phyloP scores from a whole-genome alignment of 2,797 vertebrate species.

The Merluccius polli region DNA sequence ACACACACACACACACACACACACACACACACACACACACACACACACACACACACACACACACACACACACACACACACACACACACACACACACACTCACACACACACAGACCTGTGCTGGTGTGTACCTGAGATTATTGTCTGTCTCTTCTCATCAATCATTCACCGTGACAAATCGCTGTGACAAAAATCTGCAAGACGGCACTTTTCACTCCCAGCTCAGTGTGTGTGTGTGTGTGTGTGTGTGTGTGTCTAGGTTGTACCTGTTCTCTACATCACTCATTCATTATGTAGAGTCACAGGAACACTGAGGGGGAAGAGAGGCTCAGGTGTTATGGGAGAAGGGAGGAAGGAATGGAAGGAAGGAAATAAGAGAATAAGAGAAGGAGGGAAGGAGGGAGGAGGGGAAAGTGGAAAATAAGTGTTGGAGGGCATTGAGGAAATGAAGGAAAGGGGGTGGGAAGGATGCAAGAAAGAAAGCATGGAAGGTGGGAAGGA shows the following conservation, averaged over 20 bases:
- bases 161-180: constrained; percentile 68
- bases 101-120: constrained; percentile 5
- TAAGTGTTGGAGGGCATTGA: not conserved
- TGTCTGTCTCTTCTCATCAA: constrained; percentile 58
- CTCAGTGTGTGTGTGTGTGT: constrained; percentile 38
- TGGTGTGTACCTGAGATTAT: constrained; percentile 50
- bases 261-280: constrained; percentile 45
- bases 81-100: constrained; percentile 21
- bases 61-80: constrained; percentile 19
- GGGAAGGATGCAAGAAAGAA: not conserved
- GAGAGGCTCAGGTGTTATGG: constrained; percentile 11
- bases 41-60: no score
- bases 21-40: no score
- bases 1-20: no score
- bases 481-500: not conserved
- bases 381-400: constrained; percentile 2
- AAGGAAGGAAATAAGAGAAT: not conserved
- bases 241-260: constrained; percentile 23
- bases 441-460: no score
- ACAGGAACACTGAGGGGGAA: constrained; percentile 23
- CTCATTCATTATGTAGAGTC: constrained; percentile 44
- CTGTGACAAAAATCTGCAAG: constrained; percentile 67
- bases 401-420: not conserved
- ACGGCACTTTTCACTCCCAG: constrained; percentile 62
- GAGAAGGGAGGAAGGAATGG: constrained; percentile 3